Base-by-base conservation (phyloP, 2,888 invertebrate genomes). In the Megalurothrips usitatus region DNA sequence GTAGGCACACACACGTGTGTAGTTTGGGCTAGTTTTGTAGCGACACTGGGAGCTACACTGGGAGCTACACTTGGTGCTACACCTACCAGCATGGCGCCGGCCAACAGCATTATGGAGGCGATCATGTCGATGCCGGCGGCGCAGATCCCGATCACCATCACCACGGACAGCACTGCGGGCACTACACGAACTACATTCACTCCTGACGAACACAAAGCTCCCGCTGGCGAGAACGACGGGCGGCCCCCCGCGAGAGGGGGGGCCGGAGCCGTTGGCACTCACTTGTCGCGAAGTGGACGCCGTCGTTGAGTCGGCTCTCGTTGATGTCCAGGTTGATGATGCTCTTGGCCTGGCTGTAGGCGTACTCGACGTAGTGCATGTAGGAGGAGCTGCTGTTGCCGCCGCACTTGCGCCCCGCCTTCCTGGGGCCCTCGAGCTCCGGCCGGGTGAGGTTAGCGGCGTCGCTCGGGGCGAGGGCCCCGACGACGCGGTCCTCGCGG, bases 101-200 rank as follows among this genome's bases (percentile, higher is more conserved):
- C 68, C 11, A 75, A 26, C 68, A 75, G 26, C 68, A 75, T 75
- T 26, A 75, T 75, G 26, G 68, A 75, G 0, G 68, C 68, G 26
- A 75, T 75, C 68, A 75, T 75, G 68, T 75, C 68, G 68, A 75
- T 75, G 1, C 68, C 68, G 10, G 68, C 68, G 11, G 23, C 23
- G 26, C 23, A 75, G 68, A 75, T 75, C 6, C 68, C 68, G 26
- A 75, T 23, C 68, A 75, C 68, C 68, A 75, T 75, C 23, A 75
- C 23, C 68, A 75, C 26, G 68, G 68, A 23, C 68, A 75, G n/a
- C 26, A 26, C 68, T 75, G 68, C 23, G 8, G 26, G 52, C 52
- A 68, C 9, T 12, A 68, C 23, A 75, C 4, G 23, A 23, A 9
- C 68, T 43, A 75, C 6, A 6, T 75, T 75, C 6, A 58, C 2